Percentiles rank a stretch among this genome's conserved stretches.
phyloP scores from a whole-genome alignment of 2,113 vertebrate species.

The Setophaga coronata region DNA sequence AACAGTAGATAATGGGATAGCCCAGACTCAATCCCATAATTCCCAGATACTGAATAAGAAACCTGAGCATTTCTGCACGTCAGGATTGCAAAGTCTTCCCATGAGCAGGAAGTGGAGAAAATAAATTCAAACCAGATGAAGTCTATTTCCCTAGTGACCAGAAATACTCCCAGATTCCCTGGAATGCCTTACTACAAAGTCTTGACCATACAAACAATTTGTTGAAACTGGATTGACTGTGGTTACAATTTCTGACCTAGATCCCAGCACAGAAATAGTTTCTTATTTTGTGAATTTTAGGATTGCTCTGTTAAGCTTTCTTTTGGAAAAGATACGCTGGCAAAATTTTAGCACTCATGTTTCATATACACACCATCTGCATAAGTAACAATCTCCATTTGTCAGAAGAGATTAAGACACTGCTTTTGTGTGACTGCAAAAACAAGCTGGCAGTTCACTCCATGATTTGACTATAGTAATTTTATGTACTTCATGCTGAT shows the following conservation, averaged over 20 bases:
- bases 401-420: slow-evolving; percentile 19
- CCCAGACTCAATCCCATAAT: neutral
- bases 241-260: neutral
- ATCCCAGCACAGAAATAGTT: neutral
- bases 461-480: neutral
- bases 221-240: neutral
- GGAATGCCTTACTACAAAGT: neutral
- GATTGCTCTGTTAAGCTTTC: neutral
- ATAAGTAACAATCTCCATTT: slow-evolving; percentile 17
- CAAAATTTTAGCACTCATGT: neutral
- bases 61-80: neutral
- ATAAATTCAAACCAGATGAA: neutral
- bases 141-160: neutral
- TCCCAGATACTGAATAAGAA: neutral
- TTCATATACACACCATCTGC: slow-evolving; percentile 17
- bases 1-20: neutral
- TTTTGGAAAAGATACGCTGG: neutral
- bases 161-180: neutral
- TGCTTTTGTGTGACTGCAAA: slow-evolving; percentile 7
- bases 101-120: neutral
- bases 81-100: neutral
- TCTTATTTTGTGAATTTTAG: neutral
- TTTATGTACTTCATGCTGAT: slow-evolving; percentile 25
- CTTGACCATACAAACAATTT: neutral
- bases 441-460: neutral